Conservation (phyloP, 2,888 invertebrate species). For the Drosophila lacicola region DNA sequence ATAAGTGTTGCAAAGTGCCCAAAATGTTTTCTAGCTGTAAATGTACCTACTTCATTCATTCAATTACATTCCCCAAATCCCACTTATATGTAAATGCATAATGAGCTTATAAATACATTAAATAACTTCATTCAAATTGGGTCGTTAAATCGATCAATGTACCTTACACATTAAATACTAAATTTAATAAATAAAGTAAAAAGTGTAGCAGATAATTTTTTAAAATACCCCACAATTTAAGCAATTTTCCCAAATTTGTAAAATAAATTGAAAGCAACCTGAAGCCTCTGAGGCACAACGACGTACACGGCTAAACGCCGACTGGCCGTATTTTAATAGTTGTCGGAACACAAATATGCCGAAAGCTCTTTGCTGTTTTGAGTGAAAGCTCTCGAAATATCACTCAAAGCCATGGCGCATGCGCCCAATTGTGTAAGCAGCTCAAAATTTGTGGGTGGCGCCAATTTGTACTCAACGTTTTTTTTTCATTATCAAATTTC, state of each 20-base stretch:
- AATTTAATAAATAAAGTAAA: too few relatives aligned
- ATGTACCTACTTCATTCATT: too few relatives aligned
- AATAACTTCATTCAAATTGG: too few relatives aligned
- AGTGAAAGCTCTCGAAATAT: conserved; percentile 36
- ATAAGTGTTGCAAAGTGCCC: too few relatives aligned
- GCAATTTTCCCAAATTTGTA: background rate
- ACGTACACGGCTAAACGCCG: conserved; percentile 8
- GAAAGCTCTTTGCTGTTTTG: conserved; percentile 35
- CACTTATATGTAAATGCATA: too few relatives aligned
- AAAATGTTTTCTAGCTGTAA: too few relatives aligned
- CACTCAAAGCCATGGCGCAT: conserved; percentile 51
- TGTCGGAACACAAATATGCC: conserved; percentile 16
- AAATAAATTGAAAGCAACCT: background rate
- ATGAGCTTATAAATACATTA: too few relatives aligned
- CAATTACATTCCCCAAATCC: too few relatives aligned
- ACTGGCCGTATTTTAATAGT: conserved; percentile 8
- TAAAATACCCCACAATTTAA: background rate
- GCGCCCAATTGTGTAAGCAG: conserved; percentile 33
- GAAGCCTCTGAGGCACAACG: background rate
- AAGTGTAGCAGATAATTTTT: too few relatives aligned
- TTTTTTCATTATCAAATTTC: conserved; percentile 33
- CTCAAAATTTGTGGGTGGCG: conserved; percentile 70
- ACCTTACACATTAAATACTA: too few relatives aligned
- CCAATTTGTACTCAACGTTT: conserved; percentile 57
- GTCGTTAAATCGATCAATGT: too few relatives aligned